Percentiles rank a stretch among this genome's conserved stretches.
Evolutionary conservation across 2,888 invertebrate genomes (phyloP).

Genomic region (Gortyna flavago): DNA sequence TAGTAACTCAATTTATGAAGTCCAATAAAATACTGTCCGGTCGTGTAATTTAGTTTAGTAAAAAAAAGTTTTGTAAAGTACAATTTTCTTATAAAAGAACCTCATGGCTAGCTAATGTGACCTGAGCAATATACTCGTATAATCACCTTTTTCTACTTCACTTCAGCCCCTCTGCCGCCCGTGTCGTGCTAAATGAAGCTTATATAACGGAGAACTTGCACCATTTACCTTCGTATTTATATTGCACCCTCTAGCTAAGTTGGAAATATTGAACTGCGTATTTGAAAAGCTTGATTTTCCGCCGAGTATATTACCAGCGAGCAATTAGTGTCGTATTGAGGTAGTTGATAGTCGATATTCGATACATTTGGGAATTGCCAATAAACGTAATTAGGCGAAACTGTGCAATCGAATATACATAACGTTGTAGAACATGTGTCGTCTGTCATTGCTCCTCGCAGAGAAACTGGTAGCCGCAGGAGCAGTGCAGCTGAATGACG

Average conservation of each 20-base stretch:
- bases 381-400: constrained; percentile 47
- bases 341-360: constrained; percentile 27
- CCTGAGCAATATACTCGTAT: constrained; percentile 41
- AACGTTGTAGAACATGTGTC: constrained; percentile 41
- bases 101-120: constrained; percentile 38
- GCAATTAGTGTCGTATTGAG: constrained; percentile 46
- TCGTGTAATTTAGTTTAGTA: constrained; percentile 39
- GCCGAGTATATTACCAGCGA: constrained; percentile 12
- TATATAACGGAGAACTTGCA: constrained; percentile 56
- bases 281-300: constrained; percentile 28
- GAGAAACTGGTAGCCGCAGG: constrained; percentile 29
- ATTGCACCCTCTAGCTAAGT: constrained; percentile 36
- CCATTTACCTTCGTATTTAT: constrained; percentile 62
- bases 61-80: constrained; percentile 43
- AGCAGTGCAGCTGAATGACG: constrained; percentile 37
- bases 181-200: constrained; percentile 63
- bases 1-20: constrained; percentile 24
- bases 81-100: constrained; percentile 22
- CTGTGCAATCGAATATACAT: constrained; percentile 36
- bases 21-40: constrained; percentile 8
- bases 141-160: constrained; percentile 60
- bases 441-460: constrained; percentile 40
- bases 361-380: constrained; percentile 41
- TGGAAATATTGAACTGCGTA: constrained; percentile 29
- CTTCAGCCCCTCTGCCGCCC: constrained; percentile 57